These are phyloP conservation scores for Mactra quadrangularis DNA, from an alignment of 1,140 invertebrate species.

Conservation along the genomic window DNA sequence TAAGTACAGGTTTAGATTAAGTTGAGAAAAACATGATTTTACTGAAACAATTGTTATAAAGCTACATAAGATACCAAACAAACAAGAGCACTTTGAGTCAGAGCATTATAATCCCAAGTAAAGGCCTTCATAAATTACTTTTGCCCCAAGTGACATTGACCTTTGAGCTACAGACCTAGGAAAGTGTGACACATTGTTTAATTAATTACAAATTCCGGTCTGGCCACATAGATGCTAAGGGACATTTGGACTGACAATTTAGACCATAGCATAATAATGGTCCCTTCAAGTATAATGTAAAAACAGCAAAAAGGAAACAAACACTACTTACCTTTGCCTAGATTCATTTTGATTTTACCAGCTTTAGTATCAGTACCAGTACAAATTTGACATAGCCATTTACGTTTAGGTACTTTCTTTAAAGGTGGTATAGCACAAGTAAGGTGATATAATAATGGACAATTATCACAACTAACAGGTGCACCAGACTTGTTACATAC, in stretches of 20 bases:
- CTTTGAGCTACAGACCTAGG: no score
- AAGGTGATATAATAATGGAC: conserved; percentile 95
- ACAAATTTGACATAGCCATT: conserved; percentile 81
- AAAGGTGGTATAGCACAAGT: conserved; percentile 96
- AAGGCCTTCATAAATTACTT: no score
- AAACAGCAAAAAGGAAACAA: neutral
- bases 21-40: no score
- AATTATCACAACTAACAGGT: conserved; percentile 97
- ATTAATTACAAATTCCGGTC: no score
- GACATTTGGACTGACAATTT: neutral
- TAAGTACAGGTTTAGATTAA: no score
- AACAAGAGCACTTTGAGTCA: no score
- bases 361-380: conserved; percentile 75
- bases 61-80: no score
- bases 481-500: conserved; percentile 80
- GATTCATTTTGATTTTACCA: conserved; percentile 80
- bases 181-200: no score
- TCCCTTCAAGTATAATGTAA: neutral
- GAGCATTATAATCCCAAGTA: no score
- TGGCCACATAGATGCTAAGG: neutral
- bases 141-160: no score
- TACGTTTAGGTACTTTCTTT: conserved; percentile 92
- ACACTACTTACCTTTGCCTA: conserved; percentile 73
- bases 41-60: no score
- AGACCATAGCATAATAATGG: neutral